Evolutionary conservation across 2,113 vertebrate species (phyloP).

Genomic region (Lethenteron camtschaticum): DNA sequence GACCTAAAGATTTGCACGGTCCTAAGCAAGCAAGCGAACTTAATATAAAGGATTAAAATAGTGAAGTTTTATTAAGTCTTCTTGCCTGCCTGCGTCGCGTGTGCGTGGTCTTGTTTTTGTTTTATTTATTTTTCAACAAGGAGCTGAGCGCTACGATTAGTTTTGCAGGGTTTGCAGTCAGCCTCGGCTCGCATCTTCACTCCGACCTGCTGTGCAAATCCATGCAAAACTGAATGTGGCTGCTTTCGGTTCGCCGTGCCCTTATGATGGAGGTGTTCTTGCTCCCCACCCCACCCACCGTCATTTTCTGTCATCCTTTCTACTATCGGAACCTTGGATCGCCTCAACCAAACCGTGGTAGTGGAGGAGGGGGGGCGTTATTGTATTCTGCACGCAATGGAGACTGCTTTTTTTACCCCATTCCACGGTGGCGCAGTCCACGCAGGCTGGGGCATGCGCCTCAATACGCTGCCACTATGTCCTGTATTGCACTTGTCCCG

Average conservation of each 20-base stretch:
- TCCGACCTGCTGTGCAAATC: constrained; percentile 62
- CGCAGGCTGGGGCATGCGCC: constrained; percentile 40
- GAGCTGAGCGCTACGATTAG: constrained; percentile 28
- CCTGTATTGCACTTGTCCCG: constrained; percentile 61
- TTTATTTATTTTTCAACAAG: constrained; percentile 5
- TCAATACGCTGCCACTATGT: constrained; percentile 33
- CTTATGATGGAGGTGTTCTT: constrained; percentile 5
- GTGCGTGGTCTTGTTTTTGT: background rate
- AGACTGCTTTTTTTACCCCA: constrained; percentile 19
- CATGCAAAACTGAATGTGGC: constrained; percentile 70
- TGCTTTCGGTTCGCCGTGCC: constrained; percentile 13
- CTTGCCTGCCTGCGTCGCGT: background rate
- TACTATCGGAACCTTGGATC: too few relatives aligned
- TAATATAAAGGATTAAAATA: too few relatives aligned
- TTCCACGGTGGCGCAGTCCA: too few relatives aligned
- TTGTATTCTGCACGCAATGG: background rate
- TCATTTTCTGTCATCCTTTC: too few relatives aligned
- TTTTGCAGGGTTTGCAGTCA: constrained; percentile 92
- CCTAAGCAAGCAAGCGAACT: too few relatives aligned
- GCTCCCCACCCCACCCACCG: too few relatives aligned
- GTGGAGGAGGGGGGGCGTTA: too few relatives aligned
- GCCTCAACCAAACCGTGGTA: too few relatives aligned
- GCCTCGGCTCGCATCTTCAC: constrained; percentile 20
- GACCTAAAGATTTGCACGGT: too few relatives aligned
- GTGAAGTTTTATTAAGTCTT: too few relatives aligned